A percentile compares a stretch with the other conserved stretches of the same genome.
phyloP scores from a whole-genome alignment of 1,140 invertebrate genomes.

The Lutraria rhynchaena region DNA sequence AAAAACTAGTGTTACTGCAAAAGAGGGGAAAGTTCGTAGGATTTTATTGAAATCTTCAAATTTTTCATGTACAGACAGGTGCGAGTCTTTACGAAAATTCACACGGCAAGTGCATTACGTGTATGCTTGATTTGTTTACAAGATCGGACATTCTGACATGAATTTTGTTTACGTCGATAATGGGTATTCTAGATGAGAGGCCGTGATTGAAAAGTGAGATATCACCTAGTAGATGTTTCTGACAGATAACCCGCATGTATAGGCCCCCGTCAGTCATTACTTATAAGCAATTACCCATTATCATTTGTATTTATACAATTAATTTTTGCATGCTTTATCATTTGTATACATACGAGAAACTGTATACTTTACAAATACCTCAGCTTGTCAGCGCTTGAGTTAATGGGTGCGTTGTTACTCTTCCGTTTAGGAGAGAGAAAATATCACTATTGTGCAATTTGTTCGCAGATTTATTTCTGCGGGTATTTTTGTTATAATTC shows the following conservation, averaged over 20 bases:
- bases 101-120: slow-evolving; percentile 35
- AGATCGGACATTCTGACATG: slow-evolving; percentile 42
- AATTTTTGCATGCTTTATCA: not conserved
- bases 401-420: no score
- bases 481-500: no score
- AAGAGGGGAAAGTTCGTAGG: no score
- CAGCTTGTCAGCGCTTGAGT: no score
- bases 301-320: slow-evolving; percentile 28
- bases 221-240: not conserved
- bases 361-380: no score
- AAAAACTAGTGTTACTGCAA: no score
- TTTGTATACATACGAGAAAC: no score
- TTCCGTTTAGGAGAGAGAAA: no score
- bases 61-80: slow-evolving; percentile 16
- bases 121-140: slow-evolving; percentile 41
- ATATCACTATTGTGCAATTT: no score
- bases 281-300: slow-evolving; percentile 48
- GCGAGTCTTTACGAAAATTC: not conserved
- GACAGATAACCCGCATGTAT: not conserved
- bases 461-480: no score
- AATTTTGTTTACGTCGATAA: slow-evolving; percentile 36
- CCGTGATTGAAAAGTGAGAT: slow-evolving; percentile 16
- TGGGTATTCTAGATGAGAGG: slow-evolving; percentile 26
- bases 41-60: no score
- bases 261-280: slow-evolving; percentile 20